These are phyloP conservation scores for Malurus splendens DNA, from an alignment of 2,797 vertebrate genomes.

Conservation along the genomic window DNA sequence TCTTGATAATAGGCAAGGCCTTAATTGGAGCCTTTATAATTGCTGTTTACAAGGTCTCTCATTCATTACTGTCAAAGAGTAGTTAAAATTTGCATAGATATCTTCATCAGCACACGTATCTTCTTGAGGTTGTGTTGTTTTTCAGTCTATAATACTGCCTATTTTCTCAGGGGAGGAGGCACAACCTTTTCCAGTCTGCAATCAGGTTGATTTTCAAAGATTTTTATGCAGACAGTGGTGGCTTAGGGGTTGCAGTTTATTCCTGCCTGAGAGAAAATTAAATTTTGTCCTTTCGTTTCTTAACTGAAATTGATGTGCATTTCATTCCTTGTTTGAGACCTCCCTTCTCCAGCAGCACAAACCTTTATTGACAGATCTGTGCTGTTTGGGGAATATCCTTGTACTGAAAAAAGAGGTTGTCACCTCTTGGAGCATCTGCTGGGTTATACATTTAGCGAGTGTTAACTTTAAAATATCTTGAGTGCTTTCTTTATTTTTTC, in stretches of 20 bases:
- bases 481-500: neutral
- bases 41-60: conserved; percentile 13
- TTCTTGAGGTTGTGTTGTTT: neutral
- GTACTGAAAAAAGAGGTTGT: neutral
- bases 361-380: neutral
- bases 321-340: neutral
- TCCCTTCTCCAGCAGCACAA: neutral
- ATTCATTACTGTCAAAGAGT: neutral
- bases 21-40: conserved; percentile 22
- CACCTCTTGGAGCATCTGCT: neutral
- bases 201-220: neutral
- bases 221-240: neutral
- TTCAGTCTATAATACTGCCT: neutral
- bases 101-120: neutral
- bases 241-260: neutral
- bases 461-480: neutral
- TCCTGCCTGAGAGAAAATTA: neutral
- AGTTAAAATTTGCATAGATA: neutral
- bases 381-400: neutral
- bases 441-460: neutral
- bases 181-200: neutral
- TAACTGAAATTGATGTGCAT: neutral
- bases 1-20: neutral
- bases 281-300: neutral
- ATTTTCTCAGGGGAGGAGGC: neutral